Percentiles rank a stretch among this genome's conserved stretches.
Conservation (phyloP, 2,113 vertebrate species). For the Chaenocephalus aceratus region DNA sequence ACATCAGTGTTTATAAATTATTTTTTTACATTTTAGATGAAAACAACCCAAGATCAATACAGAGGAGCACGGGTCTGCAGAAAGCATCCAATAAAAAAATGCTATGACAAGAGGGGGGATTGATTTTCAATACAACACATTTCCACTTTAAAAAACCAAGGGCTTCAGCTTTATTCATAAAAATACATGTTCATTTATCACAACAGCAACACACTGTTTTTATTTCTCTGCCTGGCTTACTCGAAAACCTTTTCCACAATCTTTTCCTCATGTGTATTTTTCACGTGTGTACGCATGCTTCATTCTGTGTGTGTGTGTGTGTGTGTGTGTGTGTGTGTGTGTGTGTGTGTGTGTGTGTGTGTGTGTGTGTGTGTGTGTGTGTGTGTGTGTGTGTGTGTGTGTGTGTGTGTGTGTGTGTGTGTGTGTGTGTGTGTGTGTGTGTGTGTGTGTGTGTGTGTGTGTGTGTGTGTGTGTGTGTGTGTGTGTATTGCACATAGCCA, state of each 20-base stretch:
- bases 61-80: conserved; percentile 8
- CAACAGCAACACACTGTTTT: conserved; percentile 44
- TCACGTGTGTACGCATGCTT: too few relatives aligned
- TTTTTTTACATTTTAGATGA: conserved; percentile 24
- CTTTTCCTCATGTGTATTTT: not conserved
- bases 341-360: conserved; percentile 6
- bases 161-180: conserved; percentile 37
- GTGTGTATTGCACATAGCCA: too few relatives aligned
- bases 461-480: not conserved
- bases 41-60: conserved; percentile 49
- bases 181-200: conserved; percentile 23
- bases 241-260: conserved; percentile 28
- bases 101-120: conserved; percentile 28
- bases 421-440: conserved; percentile 34
- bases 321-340: not conserved
- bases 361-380: not conserved
- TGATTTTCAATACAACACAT: conserved; percentile 57
- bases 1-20: conserved; percentile 11
- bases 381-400: not conserved
- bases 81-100: conserved; percentile 28
- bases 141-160: conserved; percentile 27
- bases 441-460: conserved; percentile 33
- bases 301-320: not conserved
- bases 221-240: conserved; percentile 44
- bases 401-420: conserved; percentile 8